Base-by-base conservation (phyloP, 2,797 vertebrate species). In the Vultur gryphus region DNA sequence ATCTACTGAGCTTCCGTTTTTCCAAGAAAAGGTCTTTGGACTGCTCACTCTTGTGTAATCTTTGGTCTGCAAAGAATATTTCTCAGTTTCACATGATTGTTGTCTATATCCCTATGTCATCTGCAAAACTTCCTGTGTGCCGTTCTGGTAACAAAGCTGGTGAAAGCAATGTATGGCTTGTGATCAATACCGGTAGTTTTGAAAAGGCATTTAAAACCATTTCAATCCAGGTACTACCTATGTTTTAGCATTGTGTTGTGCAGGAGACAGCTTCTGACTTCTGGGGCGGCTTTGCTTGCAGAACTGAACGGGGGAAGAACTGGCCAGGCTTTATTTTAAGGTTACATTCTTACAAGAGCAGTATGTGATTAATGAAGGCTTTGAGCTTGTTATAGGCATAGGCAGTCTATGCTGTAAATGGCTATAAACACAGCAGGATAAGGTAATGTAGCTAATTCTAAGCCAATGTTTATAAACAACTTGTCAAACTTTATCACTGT, bases 401-500 rank as follows among this genome's bases (percentile, higher is more conserved):
- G 69, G 52, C 73, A 84, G 26, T 54, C 80, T 75, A 54, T 11
- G 35, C 92, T 93, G 83, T 90, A 90, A 94, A 94, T 84, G 76
- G 15, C 83, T 89, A 66, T 93, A 94, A 96, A 97, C 62, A 86
- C 85, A 84, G 55, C 37, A 86, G 77, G 58, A 85, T 54, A 92
- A 95, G 85, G 88, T 95, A 94, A 84, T 62, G 66, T 37, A 90
- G 93, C 61, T 93, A 84, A 91, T 89, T 89, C 49, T 82, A 92
- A 95, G 39, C 31, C 73, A 72, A 10, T 87, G 73, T 93, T 96
- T 94, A 95, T 96, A 95, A 97, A 95, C 88, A 94, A 51, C 46
- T 90, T 95, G 86, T 94, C 90, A 87, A 90, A 90, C 66, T 94
- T 95, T 84, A 93, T 97, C 85, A 82, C 77, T 88, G 51, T 69